Percentiles rank a stretch among this genome's conserved stretches.
These are phyloP conservation scores for Phocides pigmalion DNA, from an alignment of 1,140 invertebrate species.

Conservation along the genomic window DNA sequence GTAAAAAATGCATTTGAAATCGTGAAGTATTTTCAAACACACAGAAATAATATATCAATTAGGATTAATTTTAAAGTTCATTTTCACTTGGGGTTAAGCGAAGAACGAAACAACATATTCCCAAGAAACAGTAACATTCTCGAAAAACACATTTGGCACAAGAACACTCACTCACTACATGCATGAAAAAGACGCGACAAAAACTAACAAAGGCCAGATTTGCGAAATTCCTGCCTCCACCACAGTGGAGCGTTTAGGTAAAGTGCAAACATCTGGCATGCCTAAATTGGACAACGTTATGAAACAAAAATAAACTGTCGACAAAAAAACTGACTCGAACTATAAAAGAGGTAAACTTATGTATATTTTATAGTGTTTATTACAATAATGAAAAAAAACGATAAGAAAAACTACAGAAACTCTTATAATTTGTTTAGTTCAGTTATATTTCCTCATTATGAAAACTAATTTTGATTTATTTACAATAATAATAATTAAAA, in stretches of 20 bases:
- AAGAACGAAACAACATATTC: slow-evolving; percentile 13
- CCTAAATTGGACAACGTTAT: slow-evolving; percentile 24
- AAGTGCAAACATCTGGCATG: slow-evolving; percentile 30
- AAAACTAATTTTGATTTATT: too few relatives aligned
- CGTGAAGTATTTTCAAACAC: not conserved
- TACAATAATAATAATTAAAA: too few relatives aligned
- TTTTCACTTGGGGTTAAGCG: not conserved
- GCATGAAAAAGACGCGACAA: slow-evolving; percentile 24
- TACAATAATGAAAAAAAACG: too few relatives aligned
- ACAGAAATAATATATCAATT: not conserved
- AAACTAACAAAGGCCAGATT: slow-evolving; percentile 34
- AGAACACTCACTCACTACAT: slow-evolving; percentile 7
- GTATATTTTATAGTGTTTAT: too few relatives aligned
- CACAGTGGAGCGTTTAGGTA: slow-evolving; percentile 18
- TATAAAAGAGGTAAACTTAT: too few relatives aligned
- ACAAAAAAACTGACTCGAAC: too few relatives aligned
- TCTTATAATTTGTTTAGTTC: too few relatives aligned
- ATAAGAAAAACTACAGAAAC: too few relatives aligned
- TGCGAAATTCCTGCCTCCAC: slow-evolving; percentile 29
- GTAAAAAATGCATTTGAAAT: too few relatives aligned
- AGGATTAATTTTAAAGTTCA: not conserved
- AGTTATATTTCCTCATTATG: too few relatives aligned
- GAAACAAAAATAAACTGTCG: slow-evolving; percentile 10
- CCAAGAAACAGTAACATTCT: slow-evolving; percentile 1
- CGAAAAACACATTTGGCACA: slow-evolving; percentile 29